Conservation (phyloP, 2,888 invertebrate genomes). For the Pristionchus mayeri region DNA sequence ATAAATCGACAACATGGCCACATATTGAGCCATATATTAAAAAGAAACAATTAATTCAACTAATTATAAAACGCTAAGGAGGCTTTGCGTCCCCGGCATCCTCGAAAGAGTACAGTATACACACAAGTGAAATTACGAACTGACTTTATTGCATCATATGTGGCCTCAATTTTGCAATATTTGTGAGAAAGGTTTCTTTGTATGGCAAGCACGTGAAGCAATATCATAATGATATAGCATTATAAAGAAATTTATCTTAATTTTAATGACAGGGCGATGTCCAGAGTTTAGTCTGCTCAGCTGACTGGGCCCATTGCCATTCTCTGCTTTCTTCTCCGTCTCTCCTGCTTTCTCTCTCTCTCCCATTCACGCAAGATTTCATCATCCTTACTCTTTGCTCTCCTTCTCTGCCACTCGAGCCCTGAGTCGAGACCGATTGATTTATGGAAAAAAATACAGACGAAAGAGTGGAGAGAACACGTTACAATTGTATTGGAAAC, state of each 20-base stretch:
- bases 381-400: conserved; percentile 11
- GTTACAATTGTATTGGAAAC: conserved; percentile 12
- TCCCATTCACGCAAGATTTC: not conserved
- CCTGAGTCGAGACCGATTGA: not conserved
- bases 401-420: not conserved
- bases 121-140: not conserved
- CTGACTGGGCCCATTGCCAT: not conserved
- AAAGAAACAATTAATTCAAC: not conserved
- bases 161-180: not conserved
- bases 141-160: conserved; percentile 6
- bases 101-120: not conserved
- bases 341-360: not conserved
- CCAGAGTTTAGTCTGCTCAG: no score
- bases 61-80: not conserved
- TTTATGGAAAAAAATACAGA: conserved; percentile 5
- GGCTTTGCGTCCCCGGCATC: not conserved
- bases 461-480: conserved; percentile 12
- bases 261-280: no score
- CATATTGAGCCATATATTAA: no score
- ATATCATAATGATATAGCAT: no score
- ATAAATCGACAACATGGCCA: no score
- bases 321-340: not conserved
- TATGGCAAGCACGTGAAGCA: no score
- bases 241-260: no score
- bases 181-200: no score